Evolutionary conservation across 2,113 vertebrate species (phyloP), one percentile per base, ranked within the genome.

Genomic region (Oplegnathus fasciatus): DNA sequence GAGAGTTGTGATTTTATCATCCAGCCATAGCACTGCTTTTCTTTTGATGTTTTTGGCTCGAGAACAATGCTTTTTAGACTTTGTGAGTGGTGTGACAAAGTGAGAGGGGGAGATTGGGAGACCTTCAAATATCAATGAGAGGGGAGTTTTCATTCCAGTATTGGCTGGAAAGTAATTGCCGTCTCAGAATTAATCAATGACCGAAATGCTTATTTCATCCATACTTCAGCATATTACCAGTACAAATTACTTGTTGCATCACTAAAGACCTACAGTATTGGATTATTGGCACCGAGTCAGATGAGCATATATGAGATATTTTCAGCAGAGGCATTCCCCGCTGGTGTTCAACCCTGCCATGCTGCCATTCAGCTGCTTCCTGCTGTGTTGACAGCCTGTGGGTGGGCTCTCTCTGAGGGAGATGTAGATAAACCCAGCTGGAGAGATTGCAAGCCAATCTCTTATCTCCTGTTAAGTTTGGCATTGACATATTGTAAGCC

Each of bases 391-490:
- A 72, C 65, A 85, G 60, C 64, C 72, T 62, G n/a, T 67, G 81
- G 86, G 67, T 78, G 71, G 79, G 57, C 73, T 66, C 42, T 75
- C 22, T 48, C 48, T 46, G 60, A 84, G 42, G 44, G 62, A 57
- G 50, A 80, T 75, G 26, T n/a, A 78, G 86, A 86, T 89, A 84
- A 83, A 68, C 22, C 28, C 28, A 44, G 48, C 30, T 44, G 28
- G 48, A 70, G 26, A 76, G 73, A 73, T 74, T 34, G 57, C 28
- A 71, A 30, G 48, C 50, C 46, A 55, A 9, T 82, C 22, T 52
- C 83, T 90, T 86, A 86, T 86, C 85, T 82, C 9, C 52, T 75
- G 71, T 67, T 65, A 70, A 65, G 72, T 78, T 89, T 92, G 89
- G 81, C 61, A 78, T 55, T 78, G 22, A 69, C n/a, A 8, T 37